phyloP scores from a whole-genome alignment of 1,140 invertebrate species.

The Teleogryllus occipitalis region DNA sequence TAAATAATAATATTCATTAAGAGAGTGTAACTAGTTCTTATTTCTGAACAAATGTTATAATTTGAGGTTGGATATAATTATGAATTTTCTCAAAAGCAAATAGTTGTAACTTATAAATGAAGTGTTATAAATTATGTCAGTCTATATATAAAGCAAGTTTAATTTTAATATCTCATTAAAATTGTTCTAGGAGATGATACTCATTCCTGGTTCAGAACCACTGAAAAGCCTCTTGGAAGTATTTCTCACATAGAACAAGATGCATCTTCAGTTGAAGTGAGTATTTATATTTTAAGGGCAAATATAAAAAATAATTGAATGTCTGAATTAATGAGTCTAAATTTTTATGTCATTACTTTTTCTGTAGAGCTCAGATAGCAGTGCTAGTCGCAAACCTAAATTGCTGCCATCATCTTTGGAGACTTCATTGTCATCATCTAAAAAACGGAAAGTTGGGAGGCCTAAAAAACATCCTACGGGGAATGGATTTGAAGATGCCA shows the following conservation, averaged over 20 bases:
- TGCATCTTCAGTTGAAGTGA: neutral
- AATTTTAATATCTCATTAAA: too few relatives aligned
- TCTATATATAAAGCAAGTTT: too few relatives aligned
- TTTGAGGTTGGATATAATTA: too few relatives aligned
- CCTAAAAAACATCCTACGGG: constrained; percentile 62
- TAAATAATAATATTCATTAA: too few relatives aligned
- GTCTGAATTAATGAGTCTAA: neutral
- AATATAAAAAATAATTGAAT: neutral
- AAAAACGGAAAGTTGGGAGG: constrained; percentile 74
- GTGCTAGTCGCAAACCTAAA: neutral
- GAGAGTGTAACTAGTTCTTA: too few relatives aligned
- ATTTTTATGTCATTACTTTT: neutral
- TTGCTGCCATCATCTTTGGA: neutral
- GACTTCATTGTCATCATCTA: constrained; percentile 45
- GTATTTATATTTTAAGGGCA: neutral
- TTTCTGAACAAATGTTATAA: too few relatives aligned
- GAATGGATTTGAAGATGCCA: constrained; percentile 43
- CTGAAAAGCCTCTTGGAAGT: neutral
- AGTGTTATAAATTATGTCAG: neutral
- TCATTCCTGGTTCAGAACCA: neutral
- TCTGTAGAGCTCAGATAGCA: neutral
- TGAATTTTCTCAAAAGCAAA: too few relatives aligned
- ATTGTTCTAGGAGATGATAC: neutral
- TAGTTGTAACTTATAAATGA: neutral
- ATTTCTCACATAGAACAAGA: neutral